Evolutionary conservation across 2,797 vertebrate species (phyloP).

Genomic region (Halcyon badia): DNA sequence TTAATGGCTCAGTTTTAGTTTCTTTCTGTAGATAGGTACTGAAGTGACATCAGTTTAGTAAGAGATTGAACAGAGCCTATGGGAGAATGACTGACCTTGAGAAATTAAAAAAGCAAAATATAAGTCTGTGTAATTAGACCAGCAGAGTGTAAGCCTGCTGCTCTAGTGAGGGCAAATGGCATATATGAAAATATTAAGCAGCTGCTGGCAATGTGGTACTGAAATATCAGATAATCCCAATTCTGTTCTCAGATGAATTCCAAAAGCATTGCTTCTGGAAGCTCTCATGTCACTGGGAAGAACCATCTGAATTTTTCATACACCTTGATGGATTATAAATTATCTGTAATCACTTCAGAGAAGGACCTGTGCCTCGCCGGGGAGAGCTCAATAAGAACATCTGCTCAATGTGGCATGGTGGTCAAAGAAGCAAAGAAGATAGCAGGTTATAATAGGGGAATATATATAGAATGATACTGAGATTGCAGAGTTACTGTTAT

Average conservation of each 20-base stretch:
- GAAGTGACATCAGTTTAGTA: not conserved
- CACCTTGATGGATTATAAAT: conserved; percentile 50
- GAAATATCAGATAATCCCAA: conserved; percentile 48
- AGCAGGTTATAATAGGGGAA: not conserved
- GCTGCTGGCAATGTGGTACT: not conserved
- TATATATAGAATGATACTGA: not conserved
- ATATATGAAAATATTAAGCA: conserved; percentile 40
- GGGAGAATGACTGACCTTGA: conserved; percentile 21
- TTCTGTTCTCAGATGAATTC: conserved; percentile 53
- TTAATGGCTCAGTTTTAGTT: not conserved
- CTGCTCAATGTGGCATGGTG: conserved; percentile 3
- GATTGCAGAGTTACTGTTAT: not conserved
- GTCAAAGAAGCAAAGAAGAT: not conserved
- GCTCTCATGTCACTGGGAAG: not conserved
- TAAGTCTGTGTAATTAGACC: not conserved
- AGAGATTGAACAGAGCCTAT: not conserved
- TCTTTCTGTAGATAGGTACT: not conserved
- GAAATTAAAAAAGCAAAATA: conserved; percentile 25
- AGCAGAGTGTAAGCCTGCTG: not conserved
- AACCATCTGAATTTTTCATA: conserved; percentile 48
- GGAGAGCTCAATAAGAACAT: conserved; percentile 21
- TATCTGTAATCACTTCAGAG: conserved; percentile 7
- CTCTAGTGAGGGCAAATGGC: conserved; percentile 13
- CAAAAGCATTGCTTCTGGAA: conserved; percentile 30
- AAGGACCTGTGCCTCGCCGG: not conserved